Percentiles rank a stretch among this genome's conserved stretches.
Evolutionary conservation across 1,140 invertebrate species (phyloP).

Genomic region (Asbolus verrucosus): DNA sequence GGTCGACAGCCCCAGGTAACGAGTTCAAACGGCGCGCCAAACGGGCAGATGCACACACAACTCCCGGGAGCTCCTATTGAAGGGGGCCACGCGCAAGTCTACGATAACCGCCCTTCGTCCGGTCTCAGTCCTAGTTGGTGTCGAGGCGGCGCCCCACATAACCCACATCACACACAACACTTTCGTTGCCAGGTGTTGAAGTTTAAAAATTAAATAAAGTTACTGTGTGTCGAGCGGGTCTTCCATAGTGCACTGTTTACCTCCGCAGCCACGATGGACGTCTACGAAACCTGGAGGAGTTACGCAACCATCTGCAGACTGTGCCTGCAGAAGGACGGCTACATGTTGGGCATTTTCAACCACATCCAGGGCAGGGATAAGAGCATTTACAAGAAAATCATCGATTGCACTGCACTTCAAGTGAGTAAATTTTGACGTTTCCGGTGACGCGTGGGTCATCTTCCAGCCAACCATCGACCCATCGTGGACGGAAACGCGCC

Average conservation of each 20-base stretch:
- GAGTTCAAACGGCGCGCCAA: constrained; percentile 47
- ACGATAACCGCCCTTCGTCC: constrained; percentile 42
- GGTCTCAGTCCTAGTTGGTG: constrained; percentile 36
- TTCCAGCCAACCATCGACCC: neutral
- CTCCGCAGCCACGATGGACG: constrained; percentile 50
- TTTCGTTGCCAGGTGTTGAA: constrained; percentile 39
- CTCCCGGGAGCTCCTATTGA: constrained; percentile 46
- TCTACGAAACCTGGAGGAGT: constrained; percentile 59
- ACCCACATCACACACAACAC: neutral
- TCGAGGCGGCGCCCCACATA: constrained; percentile 31
- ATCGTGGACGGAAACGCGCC: too few relatives aligned
- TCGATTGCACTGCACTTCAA: constrained; percentile 64
- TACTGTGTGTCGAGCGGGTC: neutral
- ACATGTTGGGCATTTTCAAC: constrained; percentile 70
- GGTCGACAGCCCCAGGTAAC: neutral
- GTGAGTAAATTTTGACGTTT: constrained; percentile 56
- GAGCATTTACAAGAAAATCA: constrained; percentile 64
- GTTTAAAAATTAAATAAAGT: neutral
- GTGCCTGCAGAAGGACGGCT: constrained; percentile 69
- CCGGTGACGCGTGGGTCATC: neutral
- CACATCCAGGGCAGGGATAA: constrained; percentile 63
- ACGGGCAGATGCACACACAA: constrained; percentile 29
- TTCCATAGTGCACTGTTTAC: constrained; percentile 9
- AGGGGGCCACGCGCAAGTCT: constrained; percentile 51
- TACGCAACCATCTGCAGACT: constrained; percentile 69